phyloP scores from a whole-genome alignment of 2,113 vertebrate genomes.

The Aramus guarauna region DNA sequence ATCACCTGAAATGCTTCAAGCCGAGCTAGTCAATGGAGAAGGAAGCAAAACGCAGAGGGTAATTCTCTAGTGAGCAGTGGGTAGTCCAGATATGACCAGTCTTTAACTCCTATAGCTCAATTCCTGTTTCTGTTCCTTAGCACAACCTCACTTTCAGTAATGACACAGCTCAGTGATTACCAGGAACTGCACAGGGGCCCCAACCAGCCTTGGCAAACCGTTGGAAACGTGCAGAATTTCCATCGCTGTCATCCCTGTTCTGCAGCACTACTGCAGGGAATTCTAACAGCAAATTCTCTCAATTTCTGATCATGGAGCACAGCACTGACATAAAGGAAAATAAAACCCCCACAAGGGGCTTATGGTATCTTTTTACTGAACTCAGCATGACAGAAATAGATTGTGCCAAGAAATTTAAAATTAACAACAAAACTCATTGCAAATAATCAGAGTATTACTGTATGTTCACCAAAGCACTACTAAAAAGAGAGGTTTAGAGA shows the following conservation, averaged over 20 bases:
- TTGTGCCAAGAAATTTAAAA: neutral
- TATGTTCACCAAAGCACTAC: neutral
- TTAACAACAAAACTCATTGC: neutral
- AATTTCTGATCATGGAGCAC: accelerated
- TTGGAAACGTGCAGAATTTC: accelerated
- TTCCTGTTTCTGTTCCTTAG: neutral
- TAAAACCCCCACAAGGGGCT: neutral
- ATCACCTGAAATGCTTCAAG: neutral
- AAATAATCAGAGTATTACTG: neutral
- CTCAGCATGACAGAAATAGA: neutral
- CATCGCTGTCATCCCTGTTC: neutral
- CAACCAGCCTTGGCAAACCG: neutral
- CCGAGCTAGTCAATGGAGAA: neutral
- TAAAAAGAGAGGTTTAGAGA: neutral
- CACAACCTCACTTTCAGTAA: neutral
- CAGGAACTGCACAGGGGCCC: no score
- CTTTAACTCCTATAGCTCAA: neutral
- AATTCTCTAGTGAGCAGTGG: neutral
- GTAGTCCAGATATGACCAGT: neutral
- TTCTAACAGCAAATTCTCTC: neutral
- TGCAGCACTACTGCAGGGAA: neutral
- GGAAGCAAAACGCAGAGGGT: neutral
- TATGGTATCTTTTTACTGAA: neutral
- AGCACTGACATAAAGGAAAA: neutral
- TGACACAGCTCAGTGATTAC: neutral